phyloP scores from a whole-genome alignment of 2,888 invertebrate genomes.

The Agriopis marginaria region DNA sequence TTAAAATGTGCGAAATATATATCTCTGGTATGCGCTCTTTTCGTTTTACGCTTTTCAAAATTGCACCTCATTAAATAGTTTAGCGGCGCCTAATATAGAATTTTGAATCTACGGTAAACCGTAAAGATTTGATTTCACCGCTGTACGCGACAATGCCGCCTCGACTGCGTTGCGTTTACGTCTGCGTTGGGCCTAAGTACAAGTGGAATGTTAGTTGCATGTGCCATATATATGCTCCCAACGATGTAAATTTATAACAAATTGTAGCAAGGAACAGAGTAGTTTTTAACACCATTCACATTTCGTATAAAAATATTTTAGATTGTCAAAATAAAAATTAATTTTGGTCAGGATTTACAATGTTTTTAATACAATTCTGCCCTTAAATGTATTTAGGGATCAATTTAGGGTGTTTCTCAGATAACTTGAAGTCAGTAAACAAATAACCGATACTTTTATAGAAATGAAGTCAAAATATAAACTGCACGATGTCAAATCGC shows the following conservation, averaged over 20 bases:
- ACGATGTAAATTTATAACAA: not conserved
- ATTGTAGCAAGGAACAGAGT: slow-evolving; percentile 32
- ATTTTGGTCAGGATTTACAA: slow-evolving; percentile 31
- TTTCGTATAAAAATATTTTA: slow-evolving; percentile 43
- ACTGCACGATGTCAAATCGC: not conserved
- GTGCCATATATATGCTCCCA: not conserved
- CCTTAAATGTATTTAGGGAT: not conserved
- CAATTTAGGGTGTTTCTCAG: not conserved
- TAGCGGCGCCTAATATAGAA: too few species aligned
- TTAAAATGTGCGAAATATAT: too few species aligned
- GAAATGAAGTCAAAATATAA: not conserved
- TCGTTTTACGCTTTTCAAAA: too few species aligned
- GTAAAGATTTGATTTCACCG: too few species aligned
- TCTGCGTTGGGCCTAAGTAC: not conserved
- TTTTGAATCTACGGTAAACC: too few species aligned
- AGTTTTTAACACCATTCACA: slow-evolving; percentile 26
- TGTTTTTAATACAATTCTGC: slow-evolving; percentile 1
- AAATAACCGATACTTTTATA: not conserved
- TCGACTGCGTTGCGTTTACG: too few species aligned
- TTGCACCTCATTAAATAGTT: too few species aligned
- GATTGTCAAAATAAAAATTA: slow-evolving; percentile 32
- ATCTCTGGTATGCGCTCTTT: too few species aligned
- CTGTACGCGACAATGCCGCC: too few species aligned
- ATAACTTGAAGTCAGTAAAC: not conserved
- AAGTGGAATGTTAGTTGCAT: not conserved